Base-by-base conservation (phyloP, 1,140 invertebrate genomes). In the Drosophila auraria region DNA sequence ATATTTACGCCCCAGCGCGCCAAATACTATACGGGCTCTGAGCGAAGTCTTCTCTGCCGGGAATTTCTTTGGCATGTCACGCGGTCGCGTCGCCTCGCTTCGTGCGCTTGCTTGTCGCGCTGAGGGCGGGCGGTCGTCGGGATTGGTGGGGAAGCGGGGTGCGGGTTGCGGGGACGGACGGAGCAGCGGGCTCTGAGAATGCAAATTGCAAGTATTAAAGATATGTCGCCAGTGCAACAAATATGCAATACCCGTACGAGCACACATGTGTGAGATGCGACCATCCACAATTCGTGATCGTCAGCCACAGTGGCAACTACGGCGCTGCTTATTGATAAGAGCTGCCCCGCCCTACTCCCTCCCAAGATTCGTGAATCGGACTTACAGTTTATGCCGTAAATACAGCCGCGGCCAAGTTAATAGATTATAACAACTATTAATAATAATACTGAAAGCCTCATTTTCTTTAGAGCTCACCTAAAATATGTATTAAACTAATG, bases 41-140 rank as follows among this genome's bases (percentile, higher is more conserved):
- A 60, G 73, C 68, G 60, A 60, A 53, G 51, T 57, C 54, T 57
- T 77, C 44, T 56, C 20, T 20, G 50, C 40, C 69, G 61, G 60
- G 63, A 61, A 66, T 87, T 80, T 77, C 77, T 83, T 83, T 87
- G 80, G 79, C 80, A 82, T 86, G 82, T 86, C 82, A 86, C 82
- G 83, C 62, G 75, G 75, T 56, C 49, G 74, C 54, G 61, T 77
- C 50, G 72, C 56, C 33, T 51, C 50, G 62, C 74, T 42, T 82
- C 58, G 58, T 30, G 45, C 25, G 40, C 66, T 79, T 73, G 61
- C 80, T 80, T 83, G 81, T 59, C 62, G 71, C 62, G 17, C 30
- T 61, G 65, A 51, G 65, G 33, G 42, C 42, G 64, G 7, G 14
- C 20, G 30, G 17, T 45, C n/a, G 14, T 25, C 27, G 36, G 27